Conservation (phyloP, 2,888 invertebrate species). For the Epistrophe grossulariae region DNA sequence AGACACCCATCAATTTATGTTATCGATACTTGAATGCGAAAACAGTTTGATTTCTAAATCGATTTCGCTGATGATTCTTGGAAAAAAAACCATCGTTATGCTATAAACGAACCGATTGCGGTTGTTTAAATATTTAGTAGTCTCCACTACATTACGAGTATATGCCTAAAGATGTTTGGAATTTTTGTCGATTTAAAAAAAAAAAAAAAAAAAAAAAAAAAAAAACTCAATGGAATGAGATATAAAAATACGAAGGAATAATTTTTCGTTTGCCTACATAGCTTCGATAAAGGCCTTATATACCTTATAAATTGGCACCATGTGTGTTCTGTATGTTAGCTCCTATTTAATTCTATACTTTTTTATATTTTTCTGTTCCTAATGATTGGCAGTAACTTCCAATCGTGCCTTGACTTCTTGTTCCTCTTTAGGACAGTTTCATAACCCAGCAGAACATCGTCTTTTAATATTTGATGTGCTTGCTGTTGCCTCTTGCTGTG, state of each 20-base stretch:
- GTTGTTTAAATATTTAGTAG: constrained; percentile 58
- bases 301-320: constrained; percentile 58
- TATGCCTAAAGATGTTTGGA: background rate
- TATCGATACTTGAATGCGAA: background rate
- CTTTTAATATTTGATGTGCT: constrained; percentile 67
- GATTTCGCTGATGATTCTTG: background rate
- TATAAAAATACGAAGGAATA: background rate
- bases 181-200: background rate
- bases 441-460: constrained; percentile 25
- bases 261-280: background rate
- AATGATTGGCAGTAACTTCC: constrained; percentile 51
- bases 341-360: constrained; percentile 22
- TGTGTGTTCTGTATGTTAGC: constrained; percentile 25
- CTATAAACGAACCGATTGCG: constrained; percentile 35
- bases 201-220: constrained; percentile 3
- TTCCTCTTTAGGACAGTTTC: constrained; percentile 2
- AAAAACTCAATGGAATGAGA: constrained; percentile 37
- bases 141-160: background rate
- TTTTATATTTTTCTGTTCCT: constrained; percentile 34
- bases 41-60: constrained; percentile 32
- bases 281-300: background rate
- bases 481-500: background rate
- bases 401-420: constrained; percentile 57
- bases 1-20: background rate
- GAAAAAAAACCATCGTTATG: constrained; percentile 2